Conservation (phyloP, 2,113 vertebrate species). For the Stomatorhinus ivindoensis region DNA sequence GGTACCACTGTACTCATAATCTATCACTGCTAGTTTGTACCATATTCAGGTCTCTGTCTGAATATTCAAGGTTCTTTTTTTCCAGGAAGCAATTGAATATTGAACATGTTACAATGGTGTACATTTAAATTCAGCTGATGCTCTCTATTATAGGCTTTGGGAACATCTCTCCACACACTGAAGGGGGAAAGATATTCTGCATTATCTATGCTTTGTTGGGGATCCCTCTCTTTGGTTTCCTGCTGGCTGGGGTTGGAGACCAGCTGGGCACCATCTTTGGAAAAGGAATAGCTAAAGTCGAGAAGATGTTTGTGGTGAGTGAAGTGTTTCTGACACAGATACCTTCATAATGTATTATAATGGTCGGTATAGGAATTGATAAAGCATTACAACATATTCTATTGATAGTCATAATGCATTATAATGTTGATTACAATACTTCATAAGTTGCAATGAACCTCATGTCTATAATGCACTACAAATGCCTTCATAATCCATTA, state of each 20-base stretch:
- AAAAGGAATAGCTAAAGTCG: conserved; percentile 87
- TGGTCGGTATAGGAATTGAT: neutral
- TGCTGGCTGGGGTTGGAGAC: conserved; percentile 90
- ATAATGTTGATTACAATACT: no score
- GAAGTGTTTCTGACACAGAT: neutral
- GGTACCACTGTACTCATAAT: neutral
- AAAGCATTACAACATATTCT: neutral
- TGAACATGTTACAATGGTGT: neutral
- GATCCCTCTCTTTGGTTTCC: conserved; percentile 90
- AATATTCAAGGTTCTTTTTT: neutral
- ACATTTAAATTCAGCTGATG: neutral
- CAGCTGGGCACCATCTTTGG: conserved; percentile 93
- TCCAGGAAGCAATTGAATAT: neutral
- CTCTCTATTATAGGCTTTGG: conserved; percentile 73
- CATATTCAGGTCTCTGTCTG: neutral
- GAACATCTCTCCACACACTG: conserved; percentile 87
- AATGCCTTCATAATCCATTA: neutral
- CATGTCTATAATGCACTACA: no score
- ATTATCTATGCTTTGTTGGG: conserved; percentile 90
- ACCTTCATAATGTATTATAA: neutral
- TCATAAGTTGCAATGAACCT: no score
- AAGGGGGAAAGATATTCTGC: conserved; percentile 91
- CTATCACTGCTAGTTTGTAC: neutral
- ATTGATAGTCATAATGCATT: neutral
- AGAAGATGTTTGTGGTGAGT: conserved; percentile 92